Evolutionary conservation across 2,113 vertebrate species (phyloP).

Genomic region (Leptocoma aspasia): DNA sequence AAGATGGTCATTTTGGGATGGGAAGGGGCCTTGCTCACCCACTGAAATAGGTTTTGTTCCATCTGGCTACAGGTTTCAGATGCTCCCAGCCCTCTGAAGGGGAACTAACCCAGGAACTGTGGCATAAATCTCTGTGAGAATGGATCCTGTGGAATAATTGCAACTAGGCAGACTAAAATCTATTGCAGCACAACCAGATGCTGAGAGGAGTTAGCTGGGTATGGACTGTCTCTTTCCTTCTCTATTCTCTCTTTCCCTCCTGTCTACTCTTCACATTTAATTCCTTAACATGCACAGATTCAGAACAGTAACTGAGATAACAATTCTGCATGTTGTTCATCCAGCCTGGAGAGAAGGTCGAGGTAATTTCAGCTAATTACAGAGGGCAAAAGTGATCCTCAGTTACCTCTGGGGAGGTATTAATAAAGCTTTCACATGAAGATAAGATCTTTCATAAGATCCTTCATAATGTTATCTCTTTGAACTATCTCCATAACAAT

Average conservation of each 20-base stretch:
- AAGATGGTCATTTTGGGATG: background rate
- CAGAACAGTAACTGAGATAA: background rate
- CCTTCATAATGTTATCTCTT: slow-evolving; percentile 29
- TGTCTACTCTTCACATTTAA: background rate
- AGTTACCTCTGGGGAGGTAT: background rate
- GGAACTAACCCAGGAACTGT: background rate
- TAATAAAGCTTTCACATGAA: slow-evolving; percentile 48
- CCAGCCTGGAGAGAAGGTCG: background rate
- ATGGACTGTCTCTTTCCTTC: background rate
- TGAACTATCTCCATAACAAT: slow-evolving; percentile 51
- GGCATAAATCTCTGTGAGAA: background rate
- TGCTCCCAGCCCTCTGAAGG: background rate
- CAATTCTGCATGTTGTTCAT: background rate
- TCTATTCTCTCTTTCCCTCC: background rate
- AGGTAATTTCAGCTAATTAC: slow-evolving; percentile 44
- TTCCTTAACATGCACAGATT: background rate
- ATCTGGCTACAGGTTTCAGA: background rate
- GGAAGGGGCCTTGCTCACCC: background rate
- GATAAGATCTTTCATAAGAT: slow-evolving; percentile 56
- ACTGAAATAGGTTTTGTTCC: background rate
- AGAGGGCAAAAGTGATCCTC: slow-evolving; percentile 11
- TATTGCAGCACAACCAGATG: background rate
- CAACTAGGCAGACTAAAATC: background rate
- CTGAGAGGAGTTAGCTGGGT: background rate
- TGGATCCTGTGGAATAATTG: background rate